Evolutionary conservation across 1,140 invertebrate species (phyloP).

Genomic region (Drosophila novamexicana): DNA sequence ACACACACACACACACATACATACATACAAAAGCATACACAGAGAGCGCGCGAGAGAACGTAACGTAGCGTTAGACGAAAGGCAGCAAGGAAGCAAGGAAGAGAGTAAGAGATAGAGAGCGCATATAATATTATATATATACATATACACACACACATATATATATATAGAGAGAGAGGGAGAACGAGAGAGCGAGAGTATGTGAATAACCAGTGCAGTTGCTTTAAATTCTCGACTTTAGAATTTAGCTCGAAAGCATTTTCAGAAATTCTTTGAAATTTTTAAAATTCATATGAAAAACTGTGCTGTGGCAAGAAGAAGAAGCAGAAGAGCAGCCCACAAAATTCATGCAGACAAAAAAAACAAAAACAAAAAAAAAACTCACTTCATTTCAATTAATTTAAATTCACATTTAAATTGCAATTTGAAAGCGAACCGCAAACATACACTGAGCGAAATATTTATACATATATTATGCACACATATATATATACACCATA

Average conservation of each 20-base stretch:
- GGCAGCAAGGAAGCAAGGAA: background rate
- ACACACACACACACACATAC: constrained; percentile 11
- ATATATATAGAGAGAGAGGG: constrained; percentile 2
- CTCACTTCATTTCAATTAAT: constrained; percentile 57
- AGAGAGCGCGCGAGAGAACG: constrained; percentile 12
- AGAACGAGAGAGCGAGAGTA: background rate
- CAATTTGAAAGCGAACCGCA: constrained; percentile 58
- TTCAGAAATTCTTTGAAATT: constrained; percentile 59
- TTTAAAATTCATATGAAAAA: constrained; percentile 33
- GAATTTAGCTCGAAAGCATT: constrained; percentile 70
- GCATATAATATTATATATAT: constrained; percentile 20
- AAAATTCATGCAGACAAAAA: background rate
- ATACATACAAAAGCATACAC: constrained; percentile 26
- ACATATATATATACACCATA: constrained; percentile 33
- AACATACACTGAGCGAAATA: constrained; percentile 37
- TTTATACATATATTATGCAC: constrained; percentile 21
- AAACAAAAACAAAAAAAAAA: background rate
- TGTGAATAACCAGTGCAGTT: constrained; percentile 70
- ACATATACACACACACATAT: constrained; percentile 7
- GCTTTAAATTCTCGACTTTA: constrained; percentile 70
- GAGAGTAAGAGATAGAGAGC: constrained; percentile 19
- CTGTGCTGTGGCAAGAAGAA: constrained; percentile 29
- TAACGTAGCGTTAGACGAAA: constrained; percentile 12
- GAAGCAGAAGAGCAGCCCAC: background rate
- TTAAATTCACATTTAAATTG: constrained; percentile 71